Percentiles rank a stretch among this genome's conserved stretches.
phyloP scores from a whole-genome alignment of 2,888 invertebrate species.

The Ptychoptera albimana region DNA sequence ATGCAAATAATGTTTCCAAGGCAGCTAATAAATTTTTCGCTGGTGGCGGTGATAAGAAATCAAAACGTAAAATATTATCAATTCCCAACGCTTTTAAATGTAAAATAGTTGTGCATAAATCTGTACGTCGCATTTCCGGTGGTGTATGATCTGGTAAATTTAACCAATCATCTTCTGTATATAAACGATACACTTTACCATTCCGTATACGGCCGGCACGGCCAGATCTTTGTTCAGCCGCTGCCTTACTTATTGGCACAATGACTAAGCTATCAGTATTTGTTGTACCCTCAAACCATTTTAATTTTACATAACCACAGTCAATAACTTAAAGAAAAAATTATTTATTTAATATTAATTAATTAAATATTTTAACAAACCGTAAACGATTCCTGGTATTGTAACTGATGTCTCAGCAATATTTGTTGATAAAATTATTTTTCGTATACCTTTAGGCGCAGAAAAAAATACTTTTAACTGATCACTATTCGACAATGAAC shows the following conservation, averaged over 20 bases:
- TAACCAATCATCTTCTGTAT: constrained; percentile 59
- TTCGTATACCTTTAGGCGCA: constrained; percentile 55
- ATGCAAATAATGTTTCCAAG: constrained; percentile 73
- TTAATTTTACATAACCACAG: constrained; percentile 88
- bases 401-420: constrained; percentile 96
- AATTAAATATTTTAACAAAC: constrained; percentile 31
- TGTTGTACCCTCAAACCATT: constrained; percentile 71
- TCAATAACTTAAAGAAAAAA: constrained; percentile 59
- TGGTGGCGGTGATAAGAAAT: constrained; percentile 87
- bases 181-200: constrained; percentile 76
- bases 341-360: background rate
- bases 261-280: constrained; percentile 73
- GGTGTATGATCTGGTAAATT: constrained; percentile 55
- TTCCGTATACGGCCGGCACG: constrained; percentile 71
- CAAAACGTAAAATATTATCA: constrained; percentile 76
- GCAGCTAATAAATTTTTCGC: constrained; percentile 71
- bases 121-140: constrained; percentile 86
- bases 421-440: constrained; percentile 87
- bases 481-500: constrained; percentile 64
- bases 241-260: constrained; percentile 70
- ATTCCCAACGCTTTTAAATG: constrained; percentile 91
- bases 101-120: constrained; percentile 68
- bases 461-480: constrained; percentile 69
- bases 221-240: constrained; percentile 84
- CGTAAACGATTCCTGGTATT: constrained; percentile 81